Conservation (phyloP, 2,888 invertebrate species). For the Drosophila nigritarsus region DNA sequence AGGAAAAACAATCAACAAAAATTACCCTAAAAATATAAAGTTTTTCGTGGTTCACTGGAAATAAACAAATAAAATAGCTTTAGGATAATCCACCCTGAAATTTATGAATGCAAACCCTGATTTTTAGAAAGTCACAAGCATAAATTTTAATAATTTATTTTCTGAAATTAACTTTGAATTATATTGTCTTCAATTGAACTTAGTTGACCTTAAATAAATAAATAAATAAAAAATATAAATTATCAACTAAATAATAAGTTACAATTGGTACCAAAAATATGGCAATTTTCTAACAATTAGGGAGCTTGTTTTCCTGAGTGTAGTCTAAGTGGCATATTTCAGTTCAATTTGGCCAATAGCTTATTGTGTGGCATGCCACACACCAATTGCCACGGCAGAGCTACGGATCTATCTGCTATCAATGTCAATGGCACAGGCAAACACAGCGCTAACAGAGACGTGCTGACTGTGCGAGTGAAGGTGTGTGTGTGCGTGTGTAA, state of each 20-base stretch:
- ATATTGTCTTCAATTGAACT: not conserved
- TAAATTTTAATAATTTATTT: not conserved
- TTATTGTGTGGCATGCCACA: slow-evolving; percentile 53
- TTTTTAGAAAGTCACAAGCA: not conserved
- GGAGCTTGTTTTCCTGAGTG: not conserved
- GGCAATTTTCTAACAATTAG: not conserved
- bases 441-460: slow-evolving; percentile 17
- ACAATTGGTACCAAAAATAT: not conserved
- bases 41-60: not conserved
- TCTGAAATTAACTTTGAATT: not conserved
- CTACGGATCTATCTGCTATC: slow-evolving; percentile 62
- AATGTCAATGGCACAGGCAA: slow-evolving; percentile 56
- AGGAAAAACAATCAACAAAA: not conserved
- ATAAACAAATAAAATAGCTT: no score
- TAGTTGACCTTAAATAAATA: not conserved
- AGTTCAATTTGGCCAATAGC: slow-evolving; percentile 46
- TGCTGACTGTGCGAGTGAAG: slow-evolving; percentile 9
- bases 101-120: not conserved
- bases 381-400: slow-evolving; percentile 49
- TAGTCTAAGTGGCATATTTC: slow-evolving; percentile 16
- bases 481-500: slow-evolving; percentile 1
- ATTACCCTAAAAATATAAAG: not conserved
- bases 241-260: not conserved
- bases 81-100: no score
- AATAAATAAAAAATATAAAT: not conserved